phyloP scores from a whole-genome alignment of 2,113 vertebrate species.

The Chaenogobius annularis region DNA sequence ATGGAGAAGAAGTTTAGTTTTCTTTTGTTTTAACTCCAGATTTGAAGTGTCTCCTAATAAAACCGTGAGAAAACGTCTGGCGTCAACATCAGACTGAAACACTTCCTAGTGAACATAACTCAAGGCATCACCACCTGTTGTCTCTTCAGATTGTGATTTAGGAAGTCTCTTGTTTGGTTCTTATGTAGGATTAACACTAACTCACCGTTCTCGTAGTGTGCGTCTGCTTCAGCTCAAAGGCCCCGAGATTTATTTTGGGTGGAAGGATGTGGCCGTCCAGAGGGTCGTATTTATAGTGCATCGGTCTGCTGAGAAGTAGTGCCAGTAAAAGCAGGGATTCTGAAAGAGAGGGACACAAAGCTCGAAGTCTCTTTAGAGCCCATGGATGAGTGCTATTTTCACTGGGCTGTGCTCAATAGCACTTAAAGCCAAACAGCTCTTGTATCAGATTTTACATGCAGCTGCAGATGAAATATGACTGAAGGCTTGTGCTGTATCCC shows the following conservation, averaged over 20 bases:
- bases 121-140: not conserved
- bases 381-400: constrained; percentile 62
- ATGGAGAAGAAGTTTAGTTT: not conserved
- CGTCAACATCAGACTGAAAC: not conserved
- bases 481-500: not conserved
- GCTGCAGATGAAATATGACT: not conserved
- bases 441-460: constrained; percentile 43
- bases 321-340: constrained; percentile 70
- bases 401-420: constrained; percentile 56
- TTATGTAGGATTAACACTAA: constrained; percentile 28
- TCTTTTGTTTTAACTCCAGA: not conserved
- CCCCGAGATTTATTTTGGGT: constrained; percentile 71
- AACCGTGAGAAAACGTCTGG: not conserved
- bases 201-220: constrained; percentile 49
- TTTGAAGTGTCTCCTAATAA: not conserved
- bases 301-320: constrained; percentile 62
- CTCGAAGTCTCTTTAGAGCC: constrained; percentile 51
- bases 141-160: constrained; percentile 32
- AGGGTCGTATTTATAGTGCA: constrained; percentile 77
- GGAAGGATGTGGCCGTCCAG: constrained; percentile 78
- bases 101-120: not conserved
- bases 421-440: constrained; percentile 50
- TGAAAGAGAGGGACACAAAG: constrained; percentile 66
- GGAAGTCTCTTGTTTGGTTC: constrained; percentile 41
- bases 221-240: constrained; percentile 57